These are phyloP conservation scores for Proales similis DNA, from an alignment of 1,140 invertebrate species.

Conservation along the genomic window DNA sequence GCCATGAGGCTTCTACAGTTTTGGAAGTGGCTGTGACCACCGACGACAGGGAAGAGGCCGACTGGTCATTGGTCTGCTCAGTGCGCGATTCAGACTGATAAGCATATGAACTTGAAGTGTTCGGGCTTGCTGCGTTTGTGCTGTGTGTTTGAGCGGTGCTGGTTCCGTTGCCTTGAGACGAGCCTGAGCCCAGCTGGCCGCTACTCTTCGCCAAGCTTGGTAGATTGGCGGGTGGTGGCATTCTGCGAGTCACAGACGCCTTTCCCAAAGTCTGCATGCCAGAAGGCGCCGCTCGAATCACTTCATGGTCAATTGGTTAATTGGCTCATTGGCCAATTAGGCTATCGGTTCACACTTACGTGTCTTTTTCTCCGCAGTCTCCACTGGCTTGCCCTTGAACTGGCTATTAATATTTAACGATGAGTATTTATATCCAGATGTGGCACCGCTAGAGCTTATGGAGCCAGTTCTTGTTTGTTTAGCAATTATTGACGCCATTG, in stretches of 20 bases:
- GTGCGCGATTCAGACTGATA: too few relatives aligned
- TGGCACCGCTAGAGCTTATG: too few relatives aligned
- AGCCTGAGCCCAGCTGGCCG: background rate
- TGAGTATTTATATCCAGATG: constrained; percentile 28
- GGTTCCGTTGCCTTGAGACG: background rate
- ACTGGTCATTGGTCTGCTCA: too few relatives aligned
- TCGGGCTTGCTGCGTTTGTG: background rate
- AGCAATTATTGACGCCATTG: too few relatives aligned
- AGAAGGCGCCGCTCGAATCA: constrained; percentile 45
- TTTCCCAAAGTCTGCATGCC: constrained; percentile 96
- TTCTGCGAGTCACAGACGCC: constrained; percentile 81
- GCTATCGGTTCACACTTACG: too few relatives aligned
- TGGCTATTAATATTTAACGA: constrained; percentile 35
- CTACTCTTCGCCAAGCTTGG: constrained; percentile 80
- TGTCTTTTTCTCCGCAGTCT: constrained; percentile 15
- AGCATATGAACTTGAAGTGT: too few relatives aligned
- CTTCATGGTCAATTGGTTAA: too few relatives aligned
- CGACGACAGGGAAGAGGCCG: too few relatives aligned
- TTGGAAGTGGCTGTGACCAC: too few relatives aligned
- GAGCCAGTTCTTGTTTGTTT: too few relatives aligned
- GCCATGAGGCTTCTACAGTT: too few relatives aligned
- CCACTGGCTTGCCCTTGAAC: constrained; percentile 28
- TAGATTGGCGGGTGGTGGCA: constrained; percentile 81
- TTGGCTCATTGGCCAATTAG: too few relatives aligned
- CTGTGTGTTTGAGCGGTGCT: background rate